Conservation (phyloP, 2,888 invertebrate genomes). For the Protodeltote pygarga region DNA sequence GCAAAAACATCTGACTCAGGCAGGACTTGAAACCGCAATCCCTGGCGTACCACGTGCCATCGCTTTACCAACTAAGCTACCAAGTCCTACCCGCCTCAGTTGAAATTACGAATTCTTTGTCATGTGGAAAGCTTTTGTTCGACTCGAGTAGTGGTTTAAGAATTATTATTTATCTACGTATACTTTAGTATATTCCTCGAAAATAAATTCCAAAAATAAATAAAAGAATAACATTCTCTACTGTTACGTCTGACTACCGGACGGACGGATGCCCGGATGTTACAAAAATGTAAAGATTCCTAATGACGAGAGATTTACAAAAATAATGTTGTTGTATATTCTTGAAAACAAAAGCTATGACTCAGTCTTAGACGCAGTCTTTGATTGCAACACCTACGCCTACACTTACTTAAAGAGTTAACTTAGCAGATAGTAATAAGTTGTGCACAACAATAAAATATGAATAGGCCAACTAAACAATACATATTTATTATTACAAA, state of each 20-base stretch:
- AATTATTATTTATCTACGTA: no score
- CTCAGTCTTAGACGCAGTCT: constrained; percentile 32
- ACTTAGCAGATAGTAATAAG: constrained; percentile 23
- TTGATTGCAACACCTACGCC: constrained; percentile 30
- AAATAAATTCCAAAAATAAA: constrained; percentile 17
- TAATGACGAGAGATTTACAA: constrained; percentile 40
- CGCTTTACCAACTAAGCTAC: no score
- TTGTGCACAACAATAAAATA: constrained; percentile 21
- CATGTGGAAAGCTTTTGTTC: no score
- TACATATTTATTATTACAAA: constrained; percentile 19
- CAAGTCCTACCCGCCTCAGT: no score
- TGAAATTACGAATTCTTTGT: no score
- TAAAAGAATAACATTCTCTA: constrained; percentile 5
- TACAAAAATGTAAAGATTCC: constrained; percentile 43
- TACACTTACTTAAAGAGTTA: constrained; percentile 28
- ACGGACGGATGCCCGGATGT: constrained; percentile 43
- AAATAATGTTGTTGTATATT: constrained; percentile 31
- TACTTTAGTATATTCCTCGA: constrained; percentile 4
- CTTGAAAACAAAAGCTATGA: constrained; percentile 33
- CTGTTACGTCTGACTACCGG: constrained; percentile 11
- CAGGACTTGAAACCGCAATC: no score
- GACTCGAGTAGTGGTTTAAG: no score
- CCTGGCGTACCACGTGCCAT: no score
- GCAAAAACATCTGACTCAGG: no score
- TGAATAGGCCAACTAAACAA: constrained; percentile 37